phyloP scores from a whole-genome alignment of 2,797 vertebrate genomes.

The Sebastes matsubarae region DNA sequence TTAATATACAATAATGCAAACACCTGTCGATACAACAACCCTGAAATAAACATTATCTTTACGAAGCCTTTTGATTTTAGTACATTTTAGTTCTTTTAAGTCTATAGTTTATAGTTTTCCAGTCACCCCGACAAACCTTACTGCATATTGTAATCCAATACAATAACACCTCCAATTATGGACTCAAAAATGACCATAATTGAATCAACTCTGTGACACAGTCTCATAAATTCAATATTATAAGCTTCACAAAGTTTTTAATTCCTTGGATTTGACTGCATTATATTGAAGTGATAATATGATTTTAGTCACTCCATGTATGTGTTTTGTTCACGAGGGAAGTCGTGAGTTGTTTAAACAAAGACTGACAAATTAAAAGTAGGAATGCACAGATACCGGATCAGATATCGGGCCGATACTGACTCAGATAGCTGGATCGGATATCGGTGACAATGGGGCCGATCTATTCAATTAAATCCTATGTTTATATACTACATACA shows the following conservation, averaged over 20 bases:
- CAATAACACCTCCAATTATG: background rate
- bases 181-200: background rate
- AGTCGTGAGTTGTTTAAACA: background rate
- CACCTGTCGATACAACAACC: background rate
- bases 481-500: too few relatives aligned
- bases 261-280: background rate
- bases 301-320: background rate
- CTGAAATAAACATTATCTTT: background rate
- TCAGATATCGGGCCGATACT: too few relatives aligned
- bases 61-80: background rate
- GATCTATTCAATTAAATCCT: too few relatives aligned
- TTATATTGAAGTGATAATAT: background rate
- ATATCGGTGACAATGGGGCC: too few relatives aligned
- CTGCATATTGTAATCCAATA: background rate
- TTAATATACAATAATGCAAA: background rate
- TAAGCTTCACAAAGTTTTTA: background rate
- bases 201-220: background rate
- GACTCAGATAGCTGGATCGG: too few relatives aligned
- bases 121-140: background rate
- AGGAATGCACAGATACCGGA: too few relatives aligned
- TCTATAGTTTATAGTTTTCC: background rate
- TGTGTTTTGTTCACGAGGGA: background rate
- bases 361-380: background rate
- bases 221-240: background rate
- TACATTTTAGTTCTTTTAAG: background rate